Percentiles rank a stretch among this genome's conserved stretches.
These are phyloP conservation scores for Adrianichthys oophorus DNA, from an alignment of 2,797 vertebrate genomes.

Conservation along the genomic window DNA sequence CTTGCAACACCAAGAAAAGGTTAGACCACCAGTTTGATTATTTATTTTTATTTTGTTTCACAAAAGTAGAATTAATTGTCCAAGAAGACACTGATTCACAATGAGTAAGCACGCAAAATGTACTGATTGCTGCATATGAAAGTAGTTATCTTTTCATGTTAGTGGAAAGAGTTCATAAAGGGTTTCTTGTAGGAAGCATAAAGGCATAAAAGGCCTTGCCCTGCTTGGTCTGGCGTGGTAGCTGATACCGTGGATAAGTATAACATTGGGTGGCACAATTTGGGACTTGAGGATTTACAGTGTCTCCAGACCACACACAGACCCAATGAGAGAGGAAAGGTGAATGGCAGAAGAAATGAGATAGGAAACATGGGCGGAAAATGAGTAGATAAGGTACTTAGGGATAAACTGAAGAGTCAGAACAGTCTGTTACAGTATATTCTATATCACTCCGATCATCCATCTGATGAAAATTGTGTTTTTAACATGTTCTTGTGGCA, in stretches of 20 bases:
- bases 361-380: slow-evolving; percentile 19
- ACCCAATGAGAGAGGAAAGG: slow-evolving; percentile 50
- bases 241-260: slow-evolving; percentile 59
- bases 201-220: slow-evolving; percentile 48
- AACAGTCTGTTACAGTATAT: too few species aligned
- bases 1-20: too few species aligned
- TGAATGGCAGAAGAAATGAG: slow-evolving; percentile 26
- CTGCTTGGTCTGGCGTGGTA: slow-evolving; percentile 41
- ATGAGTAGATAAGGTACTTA: neutral
- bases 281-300: slow-evolving; percentile 75
- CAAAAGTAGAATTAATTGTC: slow-evolving; percentile 7
- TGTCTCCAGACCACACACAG: slow-evolving; percentile 86
- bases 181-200: slow-evolving; percentile 21
- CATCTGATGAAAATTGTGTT: too few species aligned
- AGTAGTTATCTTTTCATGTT: slow-evolving; percentile 19
- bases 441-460: too few species aligned
- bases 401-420: neutral
- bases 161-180: slow-evolving; percentile 34
- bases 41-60: too few species aligned
- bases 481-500: too few species aligned
- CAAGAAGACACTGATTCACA: slow-evolving; percentile 15
- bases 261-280: slow-evolving; percentile 66
- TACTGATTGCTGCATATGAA: slow-evolving; percentile 26
- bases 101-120: slow-evolving; percentile 13
- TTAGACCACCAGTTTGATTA: too few species aligned